These are phyloP conservation scores for Intellagama lesueurii DNA, from an alignment of 2,797 vertebrate species.

Conservation along the genomic window DNA sequence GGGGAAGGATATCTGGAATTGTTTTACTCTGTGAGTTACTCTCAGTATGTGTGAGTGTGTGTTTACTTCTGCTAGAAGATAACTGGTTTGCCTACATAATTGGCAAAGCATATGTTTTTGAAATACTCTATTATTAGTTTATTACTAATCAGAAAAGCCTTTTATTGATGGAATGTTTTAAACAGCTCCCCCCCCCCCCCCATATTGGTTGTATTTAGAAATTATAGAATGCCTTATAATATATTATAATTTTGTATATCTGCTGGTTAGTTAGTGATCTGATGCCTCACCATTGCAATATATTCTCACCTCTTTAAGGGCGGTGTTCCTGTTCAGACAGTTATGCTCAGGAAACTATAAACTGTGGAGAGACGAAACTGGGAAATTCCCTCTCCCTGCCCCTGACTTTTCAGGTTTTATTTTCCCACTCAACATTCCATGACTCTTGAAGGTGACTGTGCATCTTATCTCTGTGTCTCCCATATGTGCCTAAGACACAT, in stretches of 20 bases:
- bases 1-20: background rate
- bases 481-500: background rate
- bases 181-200: background rate
- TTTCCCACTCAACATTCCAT: background rate
- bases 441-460: background rate
- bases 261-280: background rate
- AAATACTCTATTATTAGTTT: background rate
- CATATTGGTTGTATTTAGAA: background rate
- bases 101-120: constrained; percentile 37
- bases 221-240: background rate
- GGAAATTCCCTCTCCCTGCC: background rate
- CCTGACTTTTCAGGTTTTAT: too few relatives aligned
- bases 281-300: background rate
- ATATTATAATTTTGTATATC: too few relatives aligned
- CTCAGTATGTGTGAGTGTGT: background rate
- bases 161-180: background rate
- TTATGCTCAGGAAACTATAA: too few relatives aligned
- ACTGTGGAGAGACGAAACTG: background rate
- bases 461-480: too few relatives aligned
- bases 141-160: background rate
- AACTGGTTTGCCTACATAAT: constrained; percentile 25
- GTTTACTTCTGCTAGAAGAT: background rate
- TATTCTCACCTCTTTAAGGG: background rate
- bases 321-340: too few relatives aligned
- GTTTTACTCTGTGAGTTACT: background rate